Percentiles rank a stretch among this genome's conserved stretches.
Conservation (phyloP, 2,888 invertebrate species). For the Nycteola revayana region DNA sequence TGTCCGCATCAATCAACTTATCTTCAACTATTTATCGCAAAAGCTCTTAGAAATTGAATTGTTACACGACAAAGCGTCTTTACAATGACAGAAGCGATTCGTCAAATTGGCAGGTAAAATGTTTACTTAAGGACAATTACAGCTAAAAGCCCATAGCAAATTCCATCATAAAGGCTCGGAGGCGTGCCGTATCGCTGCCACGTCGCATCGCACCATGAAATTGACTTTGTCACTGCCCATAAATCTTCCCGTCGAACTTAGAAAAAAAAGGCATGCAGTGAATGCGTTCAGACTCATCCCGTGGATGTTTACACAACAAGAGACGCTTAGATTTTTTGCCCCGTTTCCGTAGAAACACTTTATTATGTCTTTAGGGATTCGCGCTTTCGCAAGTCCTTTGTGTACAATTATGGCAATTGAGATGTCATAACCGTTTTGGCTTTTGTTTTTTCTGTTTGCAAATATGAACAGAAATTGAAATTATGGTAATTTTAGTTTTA, state of each 20-base stretch:
- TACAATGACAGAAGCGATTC: constrained; percentile 58
- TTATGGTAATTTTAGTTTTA: too few species aligned
- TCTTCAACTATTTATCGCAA: constrained; percentile 23
- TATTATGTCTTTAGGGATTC: constrained; percentile 39
- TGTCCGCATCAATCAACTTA: constrained; percentile 19
- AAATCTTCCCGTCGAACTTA: constrained; percentile 68
- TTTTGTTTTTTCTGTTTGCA: too few species aligned
- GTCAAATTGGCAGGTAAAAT: constrained; percentile 77
- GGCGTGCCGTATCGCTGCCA: constrained; percentile 60
- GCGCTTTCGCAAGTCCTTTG: constrained; percentile 32
- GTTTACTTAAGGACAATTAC: constrained; percentile 72
- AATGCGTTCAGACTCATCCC: constrained; percentile 53
- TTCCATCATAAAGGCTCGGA: constrained; percentile 59
- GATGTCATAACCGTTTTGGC: constrained; percentile 37
- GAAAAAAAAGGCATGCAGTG: constrained; percentile 53
- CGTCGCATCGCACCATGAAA: constrained; percentile 63
- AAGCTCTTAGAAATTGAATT: constrained; percentile 66
- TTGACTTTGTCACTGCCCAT: constrained; percentile 78
- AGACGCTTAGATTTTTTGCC: constrained; percentile 47
- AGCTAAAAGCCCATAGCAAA: constrained; percentile 70
- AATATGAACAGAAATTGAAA: too few species aligned
- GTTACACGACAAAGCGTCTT: constrained; percentile 47
- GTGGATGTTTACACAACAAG: constrained; percentile 76
- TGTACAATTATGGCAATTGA: constrained; percentile 29
- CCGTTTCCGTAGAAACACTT: constrained; percentile 46